phyloP scores from a whole-genome alignment of 2,888 invertebrate species.

The Julus scanicus region DNA sequence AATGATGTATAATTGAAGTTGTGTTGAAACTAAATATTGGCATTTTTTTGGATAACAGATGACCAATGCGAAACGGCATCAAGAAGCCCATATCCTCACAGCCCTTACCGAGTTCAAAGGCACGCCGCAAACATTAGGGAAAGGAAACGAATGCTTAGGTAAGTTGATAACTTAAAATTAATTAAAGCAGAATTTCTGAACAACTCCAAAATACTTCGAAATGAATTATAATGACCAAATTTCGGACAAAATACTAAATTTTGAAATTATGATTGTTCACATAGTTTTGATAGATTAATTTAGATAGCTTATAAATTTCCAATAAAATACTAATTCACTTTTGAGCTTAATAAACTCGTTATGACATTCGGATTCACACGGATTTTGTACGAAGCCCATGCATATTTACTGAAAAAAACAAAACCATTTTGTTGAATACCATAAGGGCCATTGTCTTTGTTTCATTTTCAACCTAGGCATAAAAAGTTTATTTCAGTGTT shows the following conservation, averaged over 20 bases:
- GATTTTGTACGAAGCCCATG: constrained; percentile 2
- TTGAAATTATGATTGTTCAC: background rate
- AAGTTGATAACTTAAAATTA: constrained; percentile 49
- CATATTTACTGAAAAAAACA: background rate
- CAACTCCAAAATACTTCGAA: background rate
- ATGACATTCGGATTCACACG: background rate
- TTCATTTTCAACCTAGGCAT: background rate
- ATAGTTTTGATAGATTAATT: background rate
- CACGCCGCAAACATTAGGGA: constrained; percentile 97
- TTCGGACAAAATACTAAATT: background rate
- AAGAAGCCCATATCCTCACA: constrained; percentile 63
- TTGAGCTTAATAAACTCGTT: background rate
- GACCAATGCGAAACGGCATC: constrained; percentile 50
- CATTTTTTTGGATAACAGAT: background rate
- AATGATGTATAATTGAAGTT: background rate
- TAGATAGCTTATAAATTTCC: background rate
- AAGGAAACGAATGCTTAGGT: constrained; percentile 98
- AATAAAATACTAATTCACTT: background rate
- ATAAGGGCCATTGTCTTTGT: background rate
- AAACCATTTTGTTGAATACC: too few relatives aligned
- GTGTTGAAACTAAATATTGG: background rate
- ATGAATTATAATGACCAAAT: background rate
- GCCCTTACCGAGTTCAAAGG: constrained; percentile 87
- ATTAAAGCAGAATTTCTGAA: background rate
- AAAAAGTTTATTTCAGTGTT: background rate